phyloP scores from a whole-genome alignment of 2,113 vertebrate species.

The Ceyx cyanopectus region DNA sequence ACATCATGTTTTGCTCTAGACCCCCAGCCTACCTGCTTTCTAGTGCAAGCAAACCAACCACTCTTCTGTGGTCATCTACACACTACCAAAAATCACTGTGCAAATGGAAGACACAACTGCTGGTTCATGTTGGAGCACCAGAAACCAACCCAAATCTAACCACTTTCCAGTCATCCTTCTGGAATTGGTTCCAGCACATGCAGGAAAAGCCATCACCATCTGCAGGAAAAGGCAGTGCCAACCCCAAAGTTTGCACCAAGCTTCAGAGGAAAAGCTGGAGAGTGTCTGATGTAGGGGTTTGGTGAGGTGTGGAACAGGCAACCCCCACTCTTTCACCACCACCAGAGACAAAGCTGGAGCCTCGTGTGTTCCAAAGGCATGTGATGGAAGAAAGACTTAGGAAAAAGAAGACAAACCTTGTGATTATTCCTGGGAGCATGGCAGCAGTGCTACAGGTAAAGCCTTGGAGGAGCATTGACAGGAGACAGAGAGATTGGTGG shows the following conservation, averaged over 20 bases:
- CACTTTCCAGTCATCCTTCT: not conserved
- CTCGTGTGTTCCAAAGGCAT: not conserved
- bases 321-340: not conserved
- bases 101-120: not conserved
- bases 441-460: conserved; percentile 70
- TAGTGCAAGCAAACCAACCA: not conserved
- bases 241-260: not conserved
- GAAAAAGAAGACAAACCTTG: conserved; percentile 66
- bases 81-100: not conserved
- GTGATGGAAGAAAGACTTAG: conserved; percentile 32
- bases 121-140: not conserved
- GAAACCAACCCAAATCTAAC: not conserved
- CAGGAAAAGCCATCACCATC: not conserved
- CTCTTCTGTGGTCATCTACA: not conserved
- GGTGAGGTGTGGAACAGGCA: not conserved
- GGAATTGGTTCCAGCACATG: not conserved
- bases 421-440: conserved; percentile 74
- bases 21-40: not conserved
- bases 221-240: not conserved
- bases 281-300: not conserved
- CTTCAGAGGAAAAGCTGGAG: not conserved
- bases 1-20: not conserved
- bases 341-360: not conserved
- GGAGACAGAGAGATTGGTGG: conserved; percentile 58
- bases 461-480: conserved; percentile 72